phyloP scores from a whole-genome alignment of 2,888 invertebrate genomes.

The Drosophila ustulata region DNA sequence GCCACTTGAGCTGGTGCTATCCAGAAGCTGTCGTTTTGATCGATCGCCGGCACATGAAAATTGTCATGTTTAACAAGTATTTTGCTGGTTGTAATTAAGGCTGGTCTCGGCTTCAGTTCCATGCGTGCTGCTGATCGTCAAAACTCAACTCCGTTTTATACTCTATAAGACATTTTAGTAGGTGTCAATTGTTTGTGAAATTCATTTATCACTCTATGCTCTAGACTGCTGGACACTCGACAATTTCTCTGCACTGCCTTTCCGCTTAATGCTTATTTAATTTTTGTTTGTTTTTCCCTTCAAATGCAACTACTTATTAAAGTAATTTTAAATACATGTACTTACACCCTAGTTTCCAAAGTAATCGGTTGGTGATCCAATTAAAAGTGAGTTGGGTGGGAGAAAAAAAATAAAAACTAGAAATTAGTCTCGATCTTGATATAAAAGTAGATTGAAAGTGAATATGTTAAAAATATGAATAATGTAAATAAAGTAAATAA shows the following conservation, averaged over 20 bases:
- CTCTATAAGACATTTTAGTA: conserved; percentile 38
- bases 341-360: conserved; percentile 64
- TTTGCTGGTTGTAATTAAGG: conserved; percentile 77
- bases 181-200: conserved; percentile 53
- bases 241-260: conserved; percentile 44
- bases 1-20: conserved; percentile 24
- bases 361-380: conserved; percentile 13
- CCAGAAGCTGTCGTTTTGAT: conserved; percentile 81
- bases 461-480: too few species aligned
- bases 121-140: conserved; percentile 30
- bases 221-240: conserved; percentile 21
- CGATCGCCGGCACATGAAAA: conserved; percentile 81
- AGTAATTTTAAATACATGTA: conserved; percentile 50
- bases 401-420: conserved; percentile 4
- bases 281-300: conserved; percentile 63
- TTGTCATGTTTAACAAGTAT: conserved; percentile 83
- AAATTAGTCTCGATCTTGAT: background rate
- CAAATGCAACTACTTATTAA: conserved; percentile 22
- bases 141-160: conserved; percentile 9
- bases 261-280: conserved; percentile 67
- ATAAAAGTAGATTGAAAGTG: background rate
- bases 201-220: conserved; percentile 66
- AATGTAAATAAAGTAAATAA: too few species aligned
- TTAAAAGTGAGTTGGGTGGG: background rate
- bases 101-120: conserved; percentile 2